Conservation (phyloP, 2,888 invertebrate species). For the Apodemia duryi region DNA sequence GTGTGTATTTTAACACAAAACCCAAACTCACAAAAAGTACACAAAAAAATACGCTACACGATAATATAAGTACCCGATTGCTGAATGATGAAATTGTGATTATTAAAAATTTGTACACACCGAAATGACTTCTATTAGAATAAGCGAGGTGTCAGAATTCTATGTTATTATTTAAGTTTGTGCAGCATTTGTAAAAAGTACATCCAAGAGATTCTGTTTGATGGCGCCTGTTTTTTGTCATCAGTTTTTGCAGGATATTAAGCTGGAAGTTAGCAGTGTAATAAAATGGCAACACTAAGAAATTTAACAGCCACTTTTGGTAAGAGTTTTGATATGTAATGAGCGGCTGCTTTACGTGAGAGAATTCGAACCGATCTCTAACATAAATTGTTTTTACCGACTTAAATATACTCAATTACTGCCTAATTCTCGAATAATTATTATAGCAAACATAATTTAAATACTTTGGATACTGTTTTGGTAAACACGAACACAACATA, state of each 20-base stretch:
- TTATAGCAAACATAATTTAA: neutral
- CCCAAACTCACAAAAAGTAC: constrained; percentile 59
- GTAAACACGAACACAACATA: neutral
- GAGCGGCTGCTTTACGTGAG: constrained; percentile 43
- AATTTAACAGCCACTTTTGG: constrained; percentile 66
- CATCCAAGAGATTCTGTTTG: constrained; percentile 47
- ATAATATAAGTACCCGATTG: constrained; percentile 62
- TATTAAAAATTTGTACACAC: constrained; percentile 18
- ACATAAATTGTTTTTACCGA: constrained; percentile 27
- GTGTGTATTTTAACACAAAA: constrained; percentile 78
- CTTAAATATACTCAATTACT: constrained; percentile 20
- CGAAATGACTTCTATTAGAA: constrained; percentile 23
- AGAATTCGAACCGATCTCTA: constrained; percentile 37
- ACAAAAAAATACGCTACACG: constrained; percentile 69
- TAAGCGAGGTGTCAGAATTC: constrained; percentile 19
- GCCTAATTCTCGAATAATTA: constrained; percentile 12
- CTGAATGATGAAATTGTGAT: constrained; percentile 29
- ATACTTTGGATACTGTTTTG: neutral
- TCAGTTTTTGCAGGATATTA: constrained; percentile 64
- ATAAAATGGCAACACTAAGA: constrained; percentile 73
- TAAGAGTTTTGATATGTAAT: constrained; percentile 50
- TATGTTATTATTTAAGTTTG: constrained; percentile 15
- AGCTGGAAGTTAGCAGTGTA: constrained; percentile 60
- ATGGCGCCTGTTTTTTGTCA: constrained; percentile 78
- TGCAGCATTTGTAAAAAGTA: constrained; percentile 26